Percentiles rank a stretch among this genome's conserved stretches.
Conservation (phyloP, 2,888 invertebrate species). For the Ormyrus nitidulus region DNA sequence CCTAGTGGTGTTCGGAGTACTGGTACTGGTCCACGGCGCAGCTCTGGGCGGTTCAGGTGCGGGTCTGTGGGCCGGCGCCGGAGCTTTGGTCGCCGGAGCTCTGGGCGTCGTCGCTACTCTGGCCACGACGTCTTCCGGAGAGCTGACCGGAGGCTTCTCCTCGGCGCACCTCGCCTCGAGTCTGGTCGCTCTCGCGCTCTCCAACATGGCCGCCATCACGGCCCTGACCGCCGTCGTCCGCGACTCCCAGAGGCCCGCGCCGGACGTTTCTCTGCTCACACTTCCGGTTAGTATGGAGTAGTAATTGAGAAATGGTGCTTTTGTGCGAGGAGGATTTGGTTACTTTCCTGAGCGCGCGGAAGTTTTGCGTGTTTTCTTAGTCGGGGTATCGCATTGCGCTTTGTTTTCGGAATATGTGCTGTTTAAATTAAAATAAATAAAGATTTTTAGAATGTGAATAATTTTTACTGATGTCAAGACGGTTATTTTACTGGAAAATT, state of each 20-base stretch:
- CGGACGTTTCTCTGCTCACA: slow-evolving; percentile 66
- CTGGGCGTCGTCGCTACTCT: slow-evolving; percentile 79
- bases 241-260: slow-evolving; percentile 76
- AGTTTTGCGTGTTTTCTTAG: too few relatives aligned
- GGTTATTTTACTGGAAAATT: too few relatives aligned
- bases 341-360: too few relatives aligned
- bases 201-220: slow-evolving; percentile 73
- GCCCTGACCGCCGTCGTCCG: slow-evolving; percentile 78
- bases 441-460: too few relatives aligned
- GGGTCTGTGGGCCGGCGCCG: slow-evolving; percentile 83
- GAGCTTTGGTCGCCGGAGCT: slow-evolving; percentile 80
- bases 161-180: slow-evolving; percentile 82
- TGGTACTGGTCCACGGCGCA: slow-evolving; percentile 81
- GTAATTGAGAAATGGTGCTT: neutral
- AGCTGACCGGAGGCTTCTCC: slow-evolving; percentile 69
- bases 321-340: too few relatives aligned
- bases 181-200: slow-evolving; percentile 70
- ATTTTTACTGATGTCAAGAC: too few relatives aligned
- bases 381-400: too few relatives aligned
- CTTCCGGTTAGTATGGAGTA: slow-evolving; percentile 64
- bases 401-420: too few relatives aligned
- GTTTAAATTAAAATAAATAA: too few relatives aligned
- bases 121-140: slow-evolving; percentile 62
- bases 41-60: slow-evolving; percentile 79
- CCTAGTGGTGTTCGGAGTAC: slow-evolving; percentile 80